phyloP scores from a whole-genome alignment of 2,113 vertebrate species.

The Gnathonemus longibarbis region DNA sequence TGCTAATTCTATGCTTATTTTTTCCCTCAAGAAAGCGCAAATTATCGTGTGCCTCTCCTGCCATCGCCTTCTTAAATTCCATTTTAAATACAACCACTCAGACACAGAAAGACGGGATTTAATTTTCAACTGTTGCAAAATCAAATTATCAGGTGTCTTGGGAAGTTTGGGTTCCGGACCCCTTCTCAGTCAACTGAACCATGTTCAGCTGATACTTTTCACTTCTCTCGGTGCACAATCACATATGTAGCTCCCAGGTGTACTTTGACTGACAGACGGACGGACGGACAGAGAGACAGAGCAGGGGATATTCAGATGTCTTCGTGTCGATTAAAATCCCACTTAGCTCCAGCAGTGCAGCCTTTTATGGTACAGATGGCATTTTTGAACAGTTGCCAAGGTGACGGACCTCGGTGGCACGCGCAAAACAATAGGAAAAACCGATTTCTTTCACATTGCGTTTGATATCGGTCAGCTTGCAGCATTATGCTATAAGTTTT shows the following conservation, averaged over 20 bases:
- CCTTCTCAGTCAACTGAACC: neutral
- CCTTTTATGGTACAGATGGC: neutral
- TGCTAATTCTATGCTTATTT: neutral
- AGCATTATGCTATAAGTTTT: neutral
- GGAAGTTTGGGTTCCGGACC: neutral
- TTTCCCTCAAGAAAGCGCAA: neutral
- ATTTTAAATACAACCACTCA: neutral
- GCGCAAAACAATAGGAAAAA: neutral
- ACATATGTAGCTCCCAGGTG: neutral
- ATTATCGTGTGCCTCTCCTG: neutral
- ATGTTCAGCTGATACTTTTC: neutral
- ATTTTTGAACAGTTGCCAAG: neutral
- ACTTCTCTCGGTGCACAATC: neutral
- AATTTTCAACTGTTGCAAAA: neutral
- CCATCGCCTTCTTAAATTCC: neutral
- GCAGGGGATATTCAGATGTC: neutral
- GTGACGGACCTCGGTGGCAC: neutral
- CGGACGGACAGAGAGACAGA: neutral
- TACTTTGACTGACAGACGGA: neutral
- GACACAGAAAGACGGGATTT: neutral
- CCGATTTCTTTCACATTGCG: neutral
- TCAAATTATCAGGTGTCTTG: neutral
- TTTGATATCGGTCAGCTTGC: neutral
- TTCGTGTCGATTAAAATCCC: neutral
- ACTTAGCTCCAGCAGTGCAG: neutral